Evolutionary conservation across 1,140 invertebrate species (phyloP).

Genomic region (Diachasmimorpha longicaudata): DNA sequence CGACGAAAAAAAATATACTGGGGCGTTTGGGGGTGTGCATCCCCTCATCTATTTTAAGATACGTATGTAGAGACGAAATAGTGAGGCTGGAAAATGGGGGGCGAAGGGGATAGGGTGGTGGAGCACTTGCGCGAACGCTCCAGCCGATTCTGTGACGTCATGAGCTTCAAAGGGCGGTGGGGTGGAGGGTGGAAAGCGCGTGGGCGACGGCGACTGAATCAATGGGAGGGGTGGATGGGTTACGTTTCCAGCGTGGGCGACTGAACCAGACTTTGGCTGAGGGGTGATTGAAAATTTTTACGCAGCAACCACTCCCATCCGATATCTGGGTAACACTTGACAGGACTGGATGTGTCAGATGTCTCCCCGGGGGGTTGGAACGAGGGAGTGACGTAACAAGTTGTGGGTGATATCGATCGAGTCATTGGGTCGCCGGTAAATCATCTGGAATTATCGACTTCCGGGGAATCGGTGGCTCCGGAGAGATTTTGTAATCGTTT

Average conservation of each 20-base stretch:
- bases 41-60: neutral
- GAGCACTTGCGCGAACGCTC: slow-evolving; percentile 27
- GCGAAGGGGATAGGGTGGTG: neutral
- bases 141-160: slow-evolving; percentile 40
- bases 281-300: neutral
- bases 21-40: neutral
- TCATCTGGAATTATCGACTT: neutral
- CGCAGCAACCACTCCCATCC: neutral
- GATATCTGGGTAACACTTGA: neutral
- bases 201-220: slow-evolving; percentile 36
- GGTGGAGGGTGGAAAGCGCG: slow-evolving; percentile 20
- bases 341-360: neutral
- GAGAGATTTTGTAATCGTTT: neutral
- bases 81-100: neutral
- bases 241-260: neutral
- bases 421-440: neutral
- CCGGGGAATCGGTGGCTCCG: neutral
- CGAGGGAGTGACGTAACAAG: neutral
- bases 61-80: neutral
- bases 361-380: neutral
- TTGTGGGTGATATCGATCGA: neutral
- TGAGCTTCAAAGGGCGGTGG: neutral
- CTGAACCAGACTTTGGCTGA: neutral
- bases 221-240: slow-evolving; percentile 10
- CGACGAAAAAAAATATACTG: neutral